Evolutionary conservation across 2,888 invertebrate genomes (phyloP).

Genomic region (Drosophila yooni): DNA sequence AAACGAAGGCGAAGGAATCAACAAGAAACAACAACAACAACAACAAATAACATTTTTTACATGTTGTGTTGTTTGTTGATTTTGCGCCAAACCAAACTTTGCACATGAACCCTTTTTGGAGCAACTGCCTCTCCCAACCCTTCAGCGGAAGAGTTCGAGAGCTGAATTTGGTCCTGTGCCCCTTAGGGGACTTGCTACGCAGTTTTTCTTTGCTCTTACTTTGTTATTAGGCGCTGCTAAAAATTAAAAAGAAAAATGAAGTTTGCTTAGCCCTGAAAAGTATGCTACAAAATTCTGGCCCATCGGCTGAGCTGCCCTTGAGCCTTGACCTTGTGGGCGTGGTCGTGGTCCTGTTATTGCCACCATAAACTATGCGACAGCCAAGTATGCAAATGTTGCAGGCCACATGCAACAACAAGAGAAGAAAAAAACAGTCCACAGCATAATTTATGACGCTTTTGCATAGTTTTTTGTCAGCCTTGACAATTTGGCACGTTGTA

Average conservation of each 20-base stretch:
- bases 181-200: conserved; percentile 41
- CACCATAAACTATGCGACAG: conserved; percentile 49
- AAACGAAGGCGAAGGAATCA: conserved; percentile 34
- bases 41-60: conserved; percentile 44
- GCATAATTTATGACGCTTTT: conserved; percentile 77
- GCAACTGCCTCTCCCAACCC: background rate
- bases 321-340: conserved; percentile 71
- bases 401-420: conserved; percentile 21
- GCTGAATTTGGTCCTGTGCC: conserved; percentile 8
- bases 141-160: conserved; percentile 37
- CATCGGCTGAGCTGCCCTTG: conserved; percentile 42
- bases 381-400: conserved; percentile 75
- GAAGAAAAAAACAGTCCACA: conserved; percentile 49
- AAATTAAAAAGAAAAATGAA: conserved; percentile 65
- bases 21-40: conserved; percentile 14
- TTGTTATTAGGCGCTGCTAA: conserved; percentile 44
- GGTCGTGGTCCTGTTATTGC: conserved; percentile 24
- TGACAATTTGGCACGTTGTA: conserved; percentile 77
- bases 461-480: conserved; percentile 65
- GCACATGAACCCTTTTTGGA: conserved; percentile 67
- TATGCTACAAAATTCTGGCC: conserved; percentile 6
- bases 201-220: conserved; percentile 66
- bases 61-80: conserved; percentile 65
- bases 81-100: conserved; percentile 74
- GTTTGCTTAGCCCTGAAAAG: conserved; percentile 50